Evolutionary conservation across 1,140 invertebrate genomes (phyloP).

Genomic region (Heliconius melpomene): DNA sequence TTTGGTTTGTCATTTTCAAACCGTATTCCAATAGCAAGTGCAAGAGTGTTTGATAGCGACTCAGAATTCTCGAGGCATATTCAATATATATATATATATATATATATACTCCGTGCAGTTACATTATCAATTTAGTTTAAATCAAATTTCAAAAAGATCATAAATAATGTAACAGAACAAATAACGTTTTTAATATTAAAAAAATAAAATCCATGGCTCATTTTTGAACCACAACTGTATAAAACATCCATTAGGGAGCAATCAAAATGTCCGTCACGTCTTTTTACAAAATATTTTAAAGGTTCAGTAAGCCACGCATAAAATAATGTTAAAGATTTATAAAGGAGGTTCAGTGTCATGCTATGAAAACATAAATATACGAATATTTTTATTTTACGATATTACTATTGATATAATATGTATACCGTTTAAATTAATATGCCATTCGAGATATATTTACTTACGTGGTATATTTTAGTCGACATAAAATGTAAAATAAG

Average conservation of each 20-base stretch:
- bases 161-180: slow-evolving; percentile 27
- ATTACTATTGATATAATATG: too few species aligned
- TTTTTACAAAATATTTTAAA: slow-evolving; percentile 45
- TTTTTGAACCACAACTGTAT: slow-evolving; percentile 42
- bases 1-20: slow-evolving; percentile 2
- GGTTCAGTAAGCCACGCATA: slow-evolving; percentile 33
- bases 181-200: slow-evolving; percentile 38
- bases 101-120: too few species aligned
- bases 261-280: slow-evolving; percentile 44
- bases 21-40: neutral
- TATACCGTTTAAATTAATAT: too few species aligned
- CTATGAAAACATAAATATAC: neutral
- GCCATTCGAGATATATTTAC: too few species aligned
- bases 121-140: slow-evolving; percentile 19
- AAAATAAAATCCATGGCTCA: slow-evolving; percentile 35
- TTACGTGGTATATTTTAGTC: too few species aligned
- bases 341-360: neutral
- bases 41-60: neutral
- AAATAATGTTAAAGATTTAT: slow-evolving; percentile 28
- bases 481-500: too few species aligned
- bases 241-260: slow-evolving; percentile 41
- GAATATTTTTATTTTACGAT: too few species aligned
- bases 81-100: neutral
- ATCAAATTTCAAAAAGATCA: slow-evolving; percentile 18
- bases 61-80: neutral